A percentile compares a stretch with the other conserved stretches of the same genome.
Evolutionary conservation across 2,888 invertebrate species (phyloP).

Genomic region (Thera obeliscata): DNA sequence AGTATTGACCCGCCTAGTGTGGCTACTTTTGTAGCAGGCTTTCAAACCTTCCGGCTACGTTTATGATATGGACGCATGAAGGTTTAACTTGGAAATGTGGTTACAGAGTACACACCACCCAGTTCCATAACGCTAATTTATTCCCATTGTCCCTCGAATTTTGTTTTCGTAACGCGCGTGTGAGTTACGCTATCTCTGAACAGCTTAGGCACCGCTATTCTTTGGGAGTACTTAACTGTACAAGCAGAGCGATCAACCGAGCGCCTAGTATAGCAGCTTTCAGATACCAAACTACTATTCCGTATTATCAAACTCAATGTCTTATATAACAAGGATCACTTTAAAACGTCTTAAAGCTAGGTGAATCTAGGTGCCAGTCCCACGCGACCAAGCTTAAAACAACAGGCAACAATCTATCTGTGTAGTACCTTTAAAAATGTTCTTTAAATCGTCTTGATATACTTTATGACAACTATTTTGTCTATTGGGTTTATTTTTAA

Average conservation of each 20-base stretch:
- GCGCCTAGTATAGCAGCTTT: neutral
- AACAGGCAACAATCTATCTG: too few species aligned
- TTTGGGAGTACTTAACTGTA: neutral
- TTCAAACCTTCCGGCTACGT: slow-evolving; percentile 16
- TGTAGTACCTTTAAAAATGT: too few species aligned
- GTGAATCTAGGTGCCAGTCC: too few species aligned
- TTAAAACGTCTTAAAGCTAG: too few species aligned
- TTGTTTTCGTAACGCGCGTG: slow-evolving; percentile 48
- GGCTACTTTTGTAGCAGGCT: slow-evolving; percentile 7
- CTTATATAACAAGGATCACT: too few species aligned
- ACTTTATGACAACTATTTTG: too few species aligned
- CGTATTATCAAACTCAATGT: too few species aligned
- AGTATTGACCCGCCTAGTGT: neutral
- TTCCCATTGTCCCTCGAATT: slow-evolving; percentile 52
- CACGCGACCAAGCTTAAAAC: too few species aligned
- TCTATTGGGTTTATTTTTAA: too few species aligned
- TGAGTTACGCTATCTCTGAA: slow-evolving; percentile 48
- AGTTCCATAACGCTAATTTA: slow-evolving; percentile 49
- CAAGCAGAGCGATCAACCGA: slow-evolving; percentile 5
- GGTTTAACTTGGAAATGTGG: slow-evolving; percentile 31
- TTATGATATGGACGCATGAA: slow-evolving; percentile 22
- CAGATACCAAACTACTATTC: too few species aligned
- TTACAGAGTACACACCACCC: slow-evolving; percentile 43
- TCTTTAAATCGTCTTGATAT: too few species aligned
- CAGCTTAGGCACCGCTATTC: slow-evolving; percentile 36